Conservation (phyloP, 1,140 invertebrate species). For the Oscheius sp. region DNA sequence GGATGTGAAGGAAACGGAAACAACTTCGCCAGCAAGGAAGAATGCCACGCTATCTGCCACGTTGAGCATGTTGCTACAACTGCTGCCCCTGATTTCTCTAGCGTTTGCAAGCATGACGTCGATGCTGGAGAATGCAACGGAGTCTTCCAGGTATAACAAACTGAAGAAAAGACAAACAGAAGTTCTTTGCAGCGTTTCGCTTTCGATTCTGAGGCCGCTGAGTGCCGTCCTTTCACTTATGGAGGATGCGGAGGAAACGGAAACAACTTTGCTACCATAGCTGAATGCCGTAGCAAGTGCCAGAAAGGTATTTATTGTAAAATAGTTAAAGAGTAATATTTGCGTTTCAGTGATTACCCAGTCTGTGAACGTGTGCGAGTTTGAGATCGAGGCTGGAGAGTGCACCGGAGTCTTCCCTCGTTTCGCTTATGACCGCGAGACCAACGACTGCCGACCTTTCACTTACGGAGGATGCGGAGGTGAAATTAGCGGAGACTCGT, state of each 20-base stretch:
- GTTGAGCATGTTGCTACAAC: slow-evolving; percentile 37
- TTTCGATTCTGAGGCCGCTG: slow-evolving; percentile 46
- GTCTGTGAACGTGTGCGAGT: slow-evolving; percentile 38
- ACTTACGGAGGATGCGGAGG: slow-evolving; percentile 47
- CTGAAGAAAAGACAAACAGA: neutral
- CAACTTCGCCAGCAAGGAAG: slow-evolving; percentile 59
- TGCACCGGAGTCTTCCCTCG: slow-evolving; percentile 42
- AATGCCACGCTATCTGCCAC: slow-evolving; percentile 55
- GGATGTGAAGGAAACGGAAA: slow-evolving; percentile 84
- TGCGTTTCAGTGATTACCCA: slow-evolving; percentile 11
- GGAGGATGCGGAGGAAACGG: slow-evolving; percentile 56
- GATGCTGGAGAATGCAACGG: slow-evolving; percentile 55
- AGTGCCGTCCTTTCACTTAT: slow-evolving; percentile 50
- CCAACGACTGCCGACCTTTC: slow-evolving; percentile 43
- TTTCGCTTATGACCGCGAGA: slow-evolving; percentile 39
- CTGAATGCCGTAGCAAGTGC: slow-evolving; percentile 46
- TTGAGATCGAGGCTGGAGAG: slow-evolving; percentile 39
- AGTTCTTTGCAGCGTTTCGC: slow-evolving; percentile 41
- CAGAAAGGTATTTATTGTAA: slow-evolving; percentile 11
- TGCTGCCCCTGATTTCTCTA: slow-evolving; percentile 31
- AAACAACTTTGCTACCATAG: slow-evolving; percentile 54
- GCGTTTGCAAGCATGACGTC: slow-evolving; percentile 48
- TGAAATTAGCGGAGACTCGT: neutral
- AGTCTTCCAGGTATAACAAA: slow-evolving; percentile 41
- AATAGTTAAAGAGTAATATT: neutral